Conservation (phyloP, 2,797 vertebrate genomes). For the Scolopax rusticola region DNA sequence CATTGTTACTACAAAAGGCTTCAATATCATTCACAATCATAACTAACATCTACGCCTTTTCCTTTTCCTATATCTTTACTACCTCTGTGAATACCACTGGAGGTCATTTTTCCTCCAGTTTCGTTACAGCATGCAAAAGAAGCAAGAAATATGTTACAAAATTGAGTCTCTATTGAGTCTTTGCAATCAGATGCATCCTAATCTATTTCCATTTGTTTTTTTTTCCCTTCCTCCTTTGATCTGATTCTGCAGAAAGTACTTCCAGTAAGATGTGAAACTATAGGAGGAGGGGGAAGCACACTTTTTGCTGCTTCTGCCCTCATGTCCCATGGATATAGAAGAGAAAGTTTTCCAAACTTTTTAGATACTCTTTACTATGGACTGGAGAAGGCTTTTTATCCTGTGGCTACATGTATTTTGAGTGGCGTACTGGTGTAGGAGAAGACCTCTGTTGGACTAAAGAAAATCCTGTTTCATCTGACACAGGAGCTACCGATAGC, state of each 20-base stretch:
- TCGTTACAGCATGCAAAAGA: neutral
- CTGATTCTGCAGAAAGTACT: neutral
- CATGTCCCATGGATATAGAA: neutral
- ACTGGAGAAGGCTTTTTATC: neutral
- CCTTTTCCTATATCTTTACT: neutral
- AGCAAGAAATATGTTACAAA: neutral
- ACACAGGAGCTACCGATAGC: neutral
- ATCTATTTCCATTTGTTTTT: neutral
- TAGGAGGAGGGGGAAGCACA: neutral
- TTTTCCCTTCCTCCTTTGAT: neutral
- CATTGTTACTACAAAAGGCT: neutral
- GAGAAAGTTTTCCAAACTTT: neutral
- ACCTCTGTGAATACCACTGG: neutral
- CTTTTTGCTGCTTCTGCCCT: neutral
- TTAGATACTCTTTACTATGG: neutral
- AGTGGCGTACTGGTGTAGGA: neutral
- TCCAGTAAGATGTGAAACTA: neutral
- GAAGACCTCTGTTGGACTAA: neutral
- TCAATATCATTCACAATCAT: neutral
- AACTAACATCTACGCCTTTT: neutral
- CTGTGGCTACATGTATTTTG: neutral
- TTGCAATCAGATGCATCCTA: neutral
- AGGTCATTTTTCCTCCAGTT: neutral
- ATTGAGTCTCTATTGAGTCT: neutral
- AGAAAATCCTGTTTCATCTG: neutral